These are phyloP conservation scores for Drosophila miranda DNA, from an alignment of 1,140 invertebrate genomes.

Conservation along the genomic window DNA sequence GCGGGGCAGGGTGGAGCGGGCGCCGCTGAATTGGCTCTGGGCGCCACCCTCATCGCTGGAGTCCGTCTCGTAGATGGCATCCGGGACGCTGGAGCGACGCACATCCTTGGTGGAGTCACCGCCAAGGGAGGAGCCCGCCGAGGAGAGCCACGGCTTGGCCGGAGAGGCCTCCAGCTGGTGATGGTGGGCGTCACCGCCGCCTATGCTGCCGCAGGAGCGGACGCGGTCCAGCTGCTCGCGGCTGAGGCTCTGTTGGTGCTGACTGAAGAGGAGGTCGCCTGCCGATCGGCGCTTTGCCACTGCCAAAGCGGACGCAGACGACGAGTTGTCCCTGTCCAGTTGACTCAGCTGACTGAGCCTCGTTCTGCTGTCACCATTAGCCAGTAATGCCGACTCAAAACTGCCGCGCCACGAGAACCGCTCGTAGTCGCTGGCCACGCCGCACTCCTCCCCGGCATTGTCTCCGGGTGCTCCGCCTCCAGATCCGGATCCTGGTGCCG, in stretches of 20 bases:
- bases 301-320: slow-evolving; percentile 86
- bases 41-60: slow-evolving; percentile 85
- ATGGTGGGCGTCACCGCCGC: slow-evolving; percentile 85
- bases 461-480: slow-evolving; percentile 54
- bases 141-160: slow-evolving; percentile 83
- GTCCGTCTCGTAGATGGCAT: slow-evolving; percentile 87
- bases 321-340: slow-evolving; percentile 86
- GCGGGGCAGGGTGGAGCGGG: slow-evolving; percentile 86
- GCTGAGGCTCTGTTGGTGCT: slow-evolving; percentile 89
- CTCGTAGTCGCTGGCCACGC: slow-evolving; percentile 93
- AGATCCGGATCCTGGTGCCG: slow-evolving; percentile 14
- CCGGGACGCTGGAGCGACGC: slow-evolving; percentile 86
- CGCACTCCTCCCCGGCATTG: slow-evolving; percentile 85
- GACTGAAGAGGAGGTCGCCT: slow-evolving; percentile 89
- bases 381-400: slow-evolving; percentile 93
- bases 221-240: slow-evolving; percentile 89
- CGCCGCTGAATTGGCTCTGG: slow-evolving; percentile 83
- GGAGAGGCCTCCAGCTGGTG: slow-evolving; percentile 83
- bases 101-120: slow-evolving; percentile 75
- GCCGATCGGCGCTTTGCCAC: slow-evolving; percentile 90
- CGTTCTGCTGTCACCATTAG: slow-evolving; percentile 90
- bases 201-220: slow-evolving; percentile 91
- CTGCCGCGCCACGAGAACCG: slow-evolving; percentile 94
- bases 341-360: slow-evolving; percentile 86
- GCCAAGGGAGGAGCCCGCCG: slow-evolving; percentile 51